Percentiles rank a stretch among this genome's conserved stretches.
Evolutionary conservation across 2,888 invertebrate species (phyloP).

Genomic region (Blastobasis adustella): DNA sequence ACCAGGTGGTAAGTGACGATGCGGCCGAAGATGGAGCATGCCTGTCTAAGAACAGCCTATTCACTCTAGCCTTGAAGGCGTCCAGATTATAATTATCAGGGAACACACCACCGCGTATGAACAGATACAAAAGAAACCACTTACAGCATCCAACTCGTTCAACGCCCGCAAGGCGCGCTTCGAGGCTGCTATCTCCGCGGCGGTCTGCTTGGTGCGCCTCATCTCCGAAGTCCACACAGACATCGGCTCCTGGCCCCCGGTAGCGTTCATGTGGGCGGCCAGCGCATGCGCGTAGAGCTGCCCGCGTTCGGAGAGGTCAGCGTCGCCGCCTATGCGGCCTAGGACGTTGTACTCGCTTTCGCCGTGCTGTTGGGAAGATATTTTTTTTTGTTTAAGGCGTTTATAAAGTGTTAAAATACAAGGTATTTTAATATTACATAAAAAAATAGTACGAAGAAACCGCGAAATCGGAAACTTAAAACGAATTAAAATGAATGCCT

Average conservation of each 20-base stretch:
- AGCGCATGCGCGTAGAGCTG: constrained; percentile 84
- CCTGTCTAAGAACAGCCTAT: no score
- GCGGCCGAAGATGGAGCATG: no score
- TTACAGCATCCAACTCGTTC: constrained; percentile 94
- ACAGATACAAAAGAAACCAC: no score
- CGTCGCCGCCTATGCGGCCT: constrained; percentile 94
- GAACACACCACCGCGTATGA: no score
- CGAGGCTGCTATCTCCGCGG: constrained; percentile 84
- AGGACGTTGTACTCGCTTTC: constrained; percentile 94
- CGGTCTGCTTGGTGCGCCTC: constrained; percentile 92
- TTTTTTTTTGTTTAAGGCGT: no score
- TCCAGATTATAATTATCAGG: no score
- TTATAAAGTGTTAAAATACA: no score
- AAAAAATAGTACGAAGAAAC: not conserved
- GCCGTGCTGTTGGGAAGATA: constrained; percentile 86
- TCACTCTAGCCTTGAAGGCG: no score
- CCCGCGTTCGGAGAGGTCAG: constrained; percentile 88
- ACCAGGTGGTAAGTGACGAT: no score
- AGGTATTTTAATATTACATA: not conserved
- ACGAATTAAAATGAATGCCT: no score
- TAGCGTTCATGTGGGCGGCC: constrained; percentile 78
- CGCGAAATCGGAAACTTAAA: not conserved
- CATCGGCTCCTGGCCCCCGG: constrained; percentile 79
- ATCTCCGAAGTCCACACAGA: constrained; percentile 94
- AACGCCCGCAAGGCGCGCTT: constrained; percentile 89